Evolutionary conservation across 2,797 vertebrate genomes (phyloP), one percentile per base, ranked within the genome.

Genomic region (Acanthurus tractus): DNA sequence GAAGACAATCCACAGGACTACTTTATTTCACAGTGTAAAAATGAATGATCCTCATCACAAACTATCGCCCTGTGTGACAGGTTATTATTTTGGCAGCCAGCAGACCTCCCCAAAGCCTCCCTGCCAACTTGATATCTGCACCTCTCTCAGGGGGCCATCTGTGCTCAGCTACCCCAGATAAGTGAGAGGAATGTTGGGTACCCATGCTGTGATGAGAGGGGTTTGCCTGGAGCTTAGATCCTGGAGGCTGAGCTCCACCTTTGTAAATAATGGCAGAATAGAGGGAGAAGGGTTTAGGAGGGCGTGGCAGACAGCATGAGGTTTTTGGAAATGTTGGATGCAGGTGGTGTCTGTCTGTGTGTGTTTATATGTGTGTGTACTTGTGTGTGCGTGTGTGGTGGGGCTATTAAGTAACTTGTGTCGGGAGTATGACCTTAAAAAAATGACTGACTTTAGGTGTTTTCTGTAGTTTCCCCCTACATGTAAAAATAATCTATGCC

Each of bases 11-110:
- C 87, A 77, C 58, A 22, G 68, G 84, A 88, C 81, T 68, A 69
- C 72, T 89, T 89, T 88, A 92, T 92, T 92, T 92, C 81, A 84
- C 59, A 67, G 85, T 85, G 82, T 72, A 86, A 83, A 91, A 92
- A 79, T 81, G 63, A 78, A 75, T 65, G 40, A 66, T 78, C 80
- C 62, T 66, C 75, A 73, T 75, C 84, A 73, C 86, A 93, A 85
- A 87, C 84, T 76, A 63, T 81, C 44, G 58, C 82, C 76, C 62
- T 8, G 70, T 86, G 81, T 94, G 90, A 93, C 89, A 91, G 91
- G 89, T 94, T 90, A 93, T 94, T 94, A 93, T 94, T 93, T 92
- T 88, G 85, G 83, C 62, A 80, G 68, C 78, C 85, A 70, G 76
- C 74, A 67, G 57, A 85, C 78, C 79, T 73, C 78, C 81, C 80